Evolutionary conservation across 1,140 invertebrate genomes (phyloP).

Genomic region (Melipona quadrifasciata): DNA sequence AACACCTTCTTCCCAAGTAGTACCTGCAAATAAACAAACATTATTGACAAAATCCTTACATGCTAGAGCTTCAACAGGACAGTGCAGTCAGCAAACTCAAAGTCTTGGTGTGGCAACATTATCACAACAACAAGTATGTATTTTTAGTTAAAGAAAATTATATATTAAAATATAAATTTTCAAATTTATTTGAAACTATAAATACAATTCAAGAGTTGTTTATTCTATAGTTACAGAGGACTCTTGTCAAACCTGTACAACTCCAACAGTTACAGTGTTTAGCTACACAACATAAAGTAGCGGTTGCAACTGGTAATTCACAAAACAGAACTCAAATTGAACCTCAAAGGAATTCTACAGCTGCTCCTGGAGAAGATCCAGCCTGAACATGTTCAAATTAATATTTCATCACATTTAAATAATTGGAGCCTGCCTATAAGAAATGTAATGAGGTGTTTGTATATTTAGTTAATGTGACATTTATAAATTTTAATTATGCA

Average conservation of each 20-base stretch:
- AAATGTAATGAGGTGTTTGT: conserved; percentile 57
- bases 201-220: not conserved
- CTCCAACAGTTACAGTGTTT: conserved; percentile 81
- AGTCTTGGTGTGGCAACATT: conserved; percentile 76
- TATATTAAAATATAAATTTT: not conserved
- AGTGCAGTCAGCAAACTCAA: conserved; percentile 77
- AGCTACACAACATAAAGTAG: conserved; percentile 78
- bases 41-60: conserved; percentile 80
- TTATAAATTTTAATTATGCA: conserved; percentile 52
- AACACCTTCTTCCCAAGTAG: conserved; percentile 77
- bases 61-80: conserved; percentile 75
- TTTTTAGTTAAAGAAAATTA: not conserved
- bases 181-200: not conserved
- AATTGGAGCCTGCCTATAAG: conserved; percentile 67
- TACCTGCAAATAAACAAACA: conserved; percentile 80
- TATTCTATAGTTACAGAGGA: conserved; percentile 78
- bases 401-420: conserved; percentile 61
- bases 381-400: conserved; percentile 72
- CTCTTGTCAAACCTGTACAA: conserved; percentile 75
- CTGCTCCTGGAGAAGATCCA: conserved; percentile 70
- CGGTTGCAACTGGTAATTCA: conserved; percentile 74
- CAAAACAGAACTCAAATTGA: conserved; percentile 77
- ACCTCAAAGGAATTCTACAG: conserved; percentile 69
- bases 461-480: conserved; percentile 47
- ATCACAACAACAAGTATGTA: conserved; percentile 78